Evolutionary conservation across 2,888 invertebrate species (phyloP).

Genomic region (Caenorhabditis angaria): DNA sequence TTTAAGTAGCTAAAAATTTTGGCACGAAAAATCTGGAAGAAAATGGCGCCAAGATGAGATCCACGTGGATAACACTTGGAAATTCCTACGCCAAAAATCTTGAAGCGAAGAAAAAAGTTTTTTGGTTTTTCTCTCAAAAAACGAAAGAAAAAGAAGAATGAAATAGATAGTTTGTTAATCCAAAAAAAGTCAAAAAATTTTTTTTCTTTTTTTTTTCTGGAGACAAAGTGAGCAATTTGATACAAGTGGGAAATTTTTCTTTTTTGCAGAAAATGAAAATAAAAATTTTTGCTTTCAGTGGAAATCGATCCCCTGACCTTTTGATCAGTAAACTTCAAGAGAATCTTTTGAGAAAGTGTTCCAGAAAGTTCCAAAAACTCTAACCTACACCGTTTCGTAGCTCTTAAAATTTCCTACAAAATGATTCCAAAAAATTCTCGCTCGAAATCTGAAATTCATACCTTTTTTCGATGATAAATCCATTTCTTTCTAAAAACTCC

Average conservation of each 20-base stretch:
- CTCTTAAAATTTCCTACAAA: no score
- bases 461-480: slow-evolving; percentile 2
- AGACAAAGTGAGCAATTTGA: slow-evolving; percentile 2
- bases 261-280: no score
- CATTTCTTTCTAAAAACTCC: background rate
- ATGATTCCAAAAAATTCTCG: background rate
- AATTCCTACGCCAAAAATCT: background rate
- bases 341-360: no score
- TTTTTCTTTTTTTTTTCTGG: background rate
- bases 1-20: no score
- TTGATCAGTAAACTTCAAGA: no score
- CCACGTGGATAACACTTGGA: no score
- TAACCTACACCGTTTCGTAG: no score
- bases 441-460: background rate
- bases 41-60: no score
- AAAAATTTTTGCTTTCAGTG: no score
- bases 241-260: background rate
- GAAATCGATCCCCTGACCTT: no score
- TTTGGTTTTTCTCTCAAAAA: no score
- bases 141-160: background rate
- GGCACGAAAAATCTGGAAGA: slow-evolving; percentile 4
- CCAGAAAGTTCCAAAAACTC: no score
- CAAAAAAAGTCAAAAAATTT: background rate
- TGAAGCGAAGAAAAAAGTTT: background rate
- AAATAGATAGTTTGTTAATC: slow-evolving; percentile 3